phyloP scores from a whole-genome alignment of 2,113 vertebrate species.

The Paramormyrops kingsleyae region DNA sequence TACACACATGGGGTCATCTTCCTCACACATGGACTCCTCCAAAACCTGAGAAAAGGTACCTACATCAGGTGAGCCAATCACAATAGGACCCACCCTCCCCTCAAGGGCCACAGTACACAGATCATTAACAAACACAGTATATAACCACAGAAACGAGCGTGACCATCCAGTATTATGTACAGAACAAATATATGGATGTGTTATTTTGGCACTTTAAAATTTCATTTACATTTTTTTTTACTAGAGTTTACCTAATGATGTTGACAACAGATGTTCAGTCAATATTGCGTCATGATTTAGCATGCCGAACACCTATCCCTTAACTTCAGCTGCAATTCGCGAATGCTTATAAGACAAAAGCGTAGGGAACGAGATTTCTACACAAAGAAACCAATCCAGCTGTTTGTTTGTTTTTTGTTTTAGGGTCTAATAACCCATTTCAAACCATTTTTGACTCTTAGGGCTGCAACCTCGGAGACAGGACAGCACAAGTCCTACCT shows the following conservation, averaged over 20 bases:
- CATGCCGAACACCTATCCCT: background rate
- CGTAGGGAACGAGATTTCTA: background rate
- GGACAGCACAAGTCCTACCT: background rate
- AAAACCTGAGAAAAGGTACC: slow-evolving; percentile 24
- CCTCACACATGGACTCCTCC: slow-evolving; percentile 40
- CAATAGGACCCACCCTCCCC: background rate
- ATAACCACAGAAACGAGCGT: background rate
- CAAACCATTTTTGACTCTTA: background rate
- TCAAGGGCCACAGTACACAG: background rate
- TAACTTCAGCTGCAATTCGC: background rate
- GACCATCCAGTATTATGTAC: background rate
- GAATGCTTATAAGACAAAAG: background rate
- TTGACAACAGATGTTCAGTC: background rate
- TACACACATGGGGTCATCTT: slow-evolving; percentile 28
- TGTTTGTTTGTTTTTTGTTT: background rate
- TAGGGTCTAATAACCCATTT: background rate
- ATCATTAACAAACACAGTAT: background rate
- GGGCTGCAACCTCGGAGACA: background rate
- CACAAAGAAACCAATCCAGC: background rate
- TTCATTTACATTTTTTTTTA: background rate
- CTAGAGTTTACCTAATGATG: background rate
- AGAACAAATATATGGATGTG: background rate
- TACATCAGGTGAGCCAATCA: background rate
- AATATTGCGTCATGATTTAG: background rate
- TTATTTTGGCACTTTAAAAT: background rate